Percentiles rank a stretch among this genome's conserved stretches.
Conservation (phyloP, 2,888 invertebrate species). For the Chymomyza caudatula region DNA sequence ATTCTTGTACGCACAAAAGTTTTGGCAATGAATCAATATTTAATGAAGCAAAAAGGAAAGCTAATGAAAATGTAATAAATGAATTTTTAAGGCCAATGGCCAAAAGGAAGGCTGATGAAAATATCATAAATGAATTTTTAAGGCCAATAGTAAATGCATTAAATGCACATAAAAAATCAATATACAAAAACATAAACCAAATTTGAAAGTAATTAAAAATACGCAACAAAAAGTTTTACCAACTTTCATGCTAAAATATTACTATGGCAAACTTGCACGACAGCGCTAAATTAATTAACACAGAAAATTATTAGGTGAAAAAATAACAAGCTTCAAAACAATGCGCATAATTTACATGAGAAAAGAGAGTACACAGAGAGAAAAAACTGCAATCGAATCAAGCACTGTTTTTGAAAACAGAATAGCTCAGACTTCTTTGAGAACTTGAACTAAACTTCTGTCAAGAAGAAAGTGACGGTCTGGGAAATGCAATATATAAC, state of each 20-base stretch:
- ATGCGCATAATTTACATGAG: conserved; percentile 59
- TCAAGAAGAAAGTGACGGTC: no score
- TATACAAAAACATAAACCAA: not conserved
- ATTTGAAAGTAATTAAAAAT: conserved; percentile 21
- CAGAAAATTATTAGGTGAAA: conserved; percentile 66
- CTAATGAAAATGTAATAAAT: conserved; percentile 33
- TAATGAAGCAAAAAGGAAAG: conserved; percentile 13
- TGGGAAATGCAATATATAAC: no score
- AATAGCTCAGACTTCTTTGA: no score
- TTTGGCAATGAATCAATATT: not conserved
- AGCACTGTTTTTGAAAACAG: no score
- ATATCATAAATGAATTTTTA: conserved; percentile 32
- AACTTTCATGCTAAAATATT: conserved; percentile 53
- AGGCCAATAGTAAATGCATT: not conserved
- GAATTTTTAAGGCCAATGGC: conserved; percentile 14
- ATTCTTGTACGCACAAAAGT: conserved; percentile 18
- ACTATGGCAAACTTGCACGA: conserved; percentile 56
- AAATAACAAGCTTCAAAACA: conserved; percentile 41
- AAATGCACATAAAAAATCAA: not conserved
- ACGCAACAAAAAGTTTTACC: conserved; percentile 14
- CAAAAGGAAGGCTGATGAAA: conserved; percentile 38
- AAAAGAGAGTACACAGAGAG: no score
- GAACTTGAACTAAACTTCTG: no score
- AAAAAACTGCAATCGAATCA: no score
- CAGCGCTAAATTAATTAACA: conserved; percentile 69